Conservation (phyloP, 2,797 vertebrate genomes). For the Gobionotothen gibberifrons region DNA sequence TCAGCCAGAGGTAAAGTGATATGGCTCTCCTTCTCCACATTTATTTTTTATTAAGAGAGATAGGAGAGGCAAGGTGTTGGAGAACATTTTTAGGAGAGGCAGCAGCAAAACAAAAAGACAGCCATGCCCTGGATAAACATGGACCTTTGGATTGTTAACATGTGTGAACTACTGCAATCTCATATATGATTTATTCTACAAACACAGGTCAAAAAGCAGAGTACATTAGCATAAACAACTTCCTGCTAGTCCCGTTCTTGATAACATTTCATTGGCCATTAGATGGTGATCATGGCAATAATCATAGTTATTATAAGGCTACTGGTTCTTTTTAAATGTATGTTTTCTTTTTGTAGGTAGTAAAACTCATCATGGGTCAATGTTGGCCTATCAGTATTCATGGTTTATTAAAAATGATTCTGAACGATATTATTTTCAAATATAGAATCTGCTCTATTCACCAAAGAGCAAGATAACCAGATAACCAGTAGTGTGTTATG, state of each 20-base stretch:
- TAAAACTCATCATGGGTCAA: neutral
- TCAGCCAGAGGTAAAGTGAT: constrained; percentile 19
- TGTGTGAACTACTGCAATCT: neutral
- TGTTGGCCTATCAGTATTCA: neutral
- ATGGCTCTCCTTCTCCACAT: constrained; percentile 20
- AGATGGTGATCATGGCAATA: neutral
- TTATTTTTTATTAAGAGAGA: constrained; percentile 38
- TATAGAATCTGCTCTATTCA: neutral
- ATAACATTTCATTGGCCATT: neutral
- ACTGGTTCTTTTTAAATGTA: too few species aligned
- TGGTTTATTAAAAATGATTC: too few species aligned
- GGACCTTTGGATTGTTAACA: neutral
- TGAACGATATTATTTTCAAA: neutral
- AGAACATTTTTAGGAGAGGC: neutral
- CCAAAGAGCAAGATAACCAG: too few species aligned
- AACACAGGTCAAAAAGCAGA: neutral
- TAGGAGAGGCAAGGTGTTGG: neutral
- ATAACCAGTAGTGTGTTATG: neutral
- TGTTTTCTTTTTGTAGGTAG: neutral
- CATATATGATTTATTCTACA: neutral
- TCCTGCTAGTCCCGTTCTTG: neutral
- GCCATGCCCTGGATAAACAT: neutral
- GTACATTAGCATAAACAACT: neutral
- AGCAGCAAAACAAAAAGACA: neutral
- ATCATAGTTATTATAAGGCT: neutral